phyloP scores from a whole-genome alignment of 2,797 vertebrate species.

The Pangasius djambal region DNA sequence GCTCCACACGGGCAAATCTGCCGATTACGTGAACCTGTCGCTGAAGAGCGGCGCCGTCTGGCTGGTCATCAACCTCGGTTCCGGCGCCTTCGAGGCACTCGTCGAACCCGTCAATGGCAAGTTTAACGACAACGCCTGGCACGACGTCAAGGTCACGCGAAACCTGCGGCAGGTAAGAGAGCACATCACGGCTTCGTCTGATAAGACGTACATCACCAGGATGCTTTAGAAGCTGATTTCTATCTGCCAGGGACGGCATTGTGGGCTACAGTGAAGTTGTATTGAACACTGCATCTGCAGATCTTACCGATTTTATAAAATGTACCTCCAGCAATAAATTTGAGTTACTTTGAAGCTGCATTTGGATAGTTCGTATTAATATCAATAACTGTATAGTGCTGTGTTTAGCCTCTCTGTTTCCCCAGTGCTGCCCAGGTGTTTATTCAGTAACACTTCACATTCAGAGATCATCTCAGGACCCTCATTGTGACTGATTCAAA shows the following conservation, averaged over 20 bases:
- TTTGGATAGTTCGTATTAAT: neutral
- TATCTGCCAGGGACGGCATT: slow-evolving; percentile 1
- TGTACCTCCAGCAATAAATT: neutral
- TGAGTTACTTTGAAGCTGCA: neutral
- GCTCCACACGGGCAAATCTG: slow-evolving; percentile 94
- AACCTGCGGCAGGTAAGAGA: slow-evolving; percentile 94
- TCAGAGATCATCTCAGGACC: slow-evolving; percentile 5
- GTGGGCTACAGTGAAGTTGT: neutral
- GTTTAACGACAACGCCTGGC: slow-evolving; percentile 94
- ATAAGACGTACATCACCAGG: neutral
- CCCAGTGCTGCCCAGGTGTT: slow-evolving; percentile 23
- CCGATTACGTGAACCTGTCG: slow-evolving; percentile 94
- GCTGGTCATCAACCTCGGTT: slow-evolving; percentile 96
- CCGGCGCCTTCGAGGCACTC: slow-evolving; percentile 92
- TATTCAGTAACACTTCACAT: slow-evolving; percentile 48
- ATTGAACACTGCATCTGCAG: neutral
- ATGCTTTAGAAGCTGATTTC: neutral
- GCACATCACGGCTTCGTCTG: neutral
- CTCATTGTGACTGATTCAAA: slow-evolving; percentile 20
- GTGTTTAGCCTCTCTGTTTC: neutral
- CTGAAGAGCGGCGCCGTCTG: slow-evolving; percentile 92
- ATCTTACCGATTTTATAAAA: neutral
- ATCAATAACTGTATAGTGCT: neutral
- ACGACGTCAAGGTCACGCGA: slow-evolving; percentile 91
- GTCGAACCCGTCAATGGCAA: slow-evolving; percentile 95